Conservation (phyloP, 2,113 vertebrate genomes). For the Symphodus melops region DNA sequence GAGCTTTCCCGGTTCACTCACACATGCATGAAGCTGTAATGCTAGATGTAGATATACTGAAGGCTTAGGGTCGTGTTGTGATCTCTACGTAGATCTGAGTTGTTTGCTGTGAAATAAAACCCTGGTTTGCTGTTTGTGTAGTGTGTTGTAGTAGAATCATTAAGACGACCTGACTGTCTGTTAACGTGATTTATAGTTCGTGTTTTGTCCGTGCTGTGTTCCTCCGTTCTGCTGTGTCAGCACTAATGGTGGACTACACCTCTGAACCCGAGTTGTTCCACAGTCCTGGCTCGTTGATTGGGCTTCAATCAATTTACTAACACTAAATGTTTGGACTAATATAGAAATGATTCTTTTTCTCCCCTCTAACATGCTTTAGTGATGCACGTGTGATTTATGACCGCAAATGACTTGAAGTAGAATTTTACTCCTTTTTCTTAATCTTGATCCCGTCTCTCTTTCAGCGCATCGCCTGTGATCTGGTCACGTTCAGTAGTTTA, state of each 20-base stretch:
- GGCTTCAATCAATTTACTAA: neutral
- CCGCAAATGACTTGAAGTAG: neutral
- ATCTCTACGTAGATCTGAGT: neutral
- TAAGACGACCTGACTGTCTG: neutral
- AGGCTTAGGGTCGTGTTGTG: neutral
- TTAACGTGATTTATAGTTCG: constrained; percentile 5
- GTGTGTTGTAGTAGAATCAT: neutral
- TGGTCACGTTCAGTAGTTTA: constrained; percentile 7
- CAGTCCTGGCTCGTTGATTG: neutral
- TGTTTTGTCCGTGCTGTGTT: neutral
- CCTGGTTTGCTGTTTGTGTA: neutral
- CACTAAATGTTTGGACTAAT: constrained; percentile 15
- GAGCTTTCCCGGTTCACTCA: neutral
- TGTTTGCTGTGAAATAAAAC: neutral
- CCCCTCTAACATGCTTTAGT: neutral
- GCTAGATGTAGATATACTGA: neutral
- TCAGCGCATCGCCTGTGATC: constrained; percentile 42
- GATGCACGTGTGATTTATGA: constrained; percentile 16
- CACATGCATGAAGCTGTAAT: constrained; percentile 45
- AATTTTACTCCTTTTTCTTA: neutral
- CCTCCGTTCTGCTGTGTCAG: constrained; percentile 1
- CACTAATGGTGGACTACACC: neutral
- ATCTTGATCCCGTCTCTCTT: constrained; percentile 30
- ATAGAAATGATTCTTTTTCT: neutral
- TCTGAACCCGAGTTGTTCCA: too few species aligned